These are phyloP conservation scores for Apoderus coryli DNA, from an alignment of 2,888 invertebrate species.

Conservation along the genomic window DNA sequence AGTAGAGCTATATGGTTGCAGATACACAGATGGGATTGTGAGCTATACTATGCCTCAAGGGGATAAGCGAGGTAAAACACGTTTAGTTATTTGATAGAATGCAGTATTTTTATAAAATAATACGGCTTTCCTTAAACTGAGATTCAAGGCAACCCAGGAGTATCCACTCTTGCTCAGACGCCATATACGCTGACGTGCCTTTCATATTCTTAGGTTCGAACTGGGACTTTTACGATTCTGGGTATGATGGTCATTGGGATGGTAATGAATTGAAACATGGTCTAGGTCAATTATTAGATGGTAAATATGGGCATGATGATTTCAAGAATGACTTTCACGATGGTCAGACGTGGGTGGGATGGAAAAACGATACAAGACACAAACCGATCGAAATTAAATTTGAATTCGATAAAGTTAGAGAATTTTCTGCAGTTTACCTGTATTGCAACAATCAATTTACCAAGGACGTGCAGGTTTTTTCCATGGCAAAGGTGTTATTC, in stretches of 20 bases:
- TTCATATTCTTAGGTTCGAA: conserved; percentile 47
- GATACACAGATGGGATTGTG: conserved; percentile 69
- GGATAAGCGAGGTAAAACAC: conserved; percentile 41
- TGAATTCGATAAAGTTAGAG: conserved; percentile 76
- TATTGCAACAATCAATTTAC: conserved; percentile 77
- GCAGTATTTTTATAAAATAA: not conserved
- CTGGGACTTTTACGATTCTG: conserved; percentile 68
- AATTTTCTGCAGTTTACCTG: conserved; percentile 71
- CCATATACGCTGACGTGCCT: too few species aligned
- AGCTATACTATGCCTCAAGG: conserved; percentile 84
- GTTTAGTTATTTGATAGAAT: not conserved
- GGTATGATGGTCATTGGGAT: conserved; percentile 76
- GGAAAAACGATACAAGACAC: conserved; percentile 63
- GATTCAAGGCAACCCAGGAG: too few species aligned
- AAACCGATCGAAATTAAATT: conserved; percentile 54
- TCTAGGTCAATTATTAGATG: conserved; percentile 74
- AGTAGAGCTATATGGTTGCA: conserved; percentile 79
- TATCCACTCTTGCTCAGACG: too few species aligned
- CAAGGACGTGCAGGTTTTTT: conserved; percentile 73
- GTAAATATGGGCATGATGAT: conserved; percentile 63
- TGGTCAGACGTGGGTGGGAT: conserved; percentile 78
- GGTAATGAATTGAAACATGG: conserved; percentile 53
- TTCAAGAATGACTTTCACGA: conserved; percentile 48
- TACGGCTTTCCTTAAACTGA: too few species aligned
- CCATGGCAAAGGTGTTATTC: conserved; percentile 62